Evolutionary conservation across 2,113 vertebrate species (phyloP).

Genomic region (Macrotis lagotis): DNA sequence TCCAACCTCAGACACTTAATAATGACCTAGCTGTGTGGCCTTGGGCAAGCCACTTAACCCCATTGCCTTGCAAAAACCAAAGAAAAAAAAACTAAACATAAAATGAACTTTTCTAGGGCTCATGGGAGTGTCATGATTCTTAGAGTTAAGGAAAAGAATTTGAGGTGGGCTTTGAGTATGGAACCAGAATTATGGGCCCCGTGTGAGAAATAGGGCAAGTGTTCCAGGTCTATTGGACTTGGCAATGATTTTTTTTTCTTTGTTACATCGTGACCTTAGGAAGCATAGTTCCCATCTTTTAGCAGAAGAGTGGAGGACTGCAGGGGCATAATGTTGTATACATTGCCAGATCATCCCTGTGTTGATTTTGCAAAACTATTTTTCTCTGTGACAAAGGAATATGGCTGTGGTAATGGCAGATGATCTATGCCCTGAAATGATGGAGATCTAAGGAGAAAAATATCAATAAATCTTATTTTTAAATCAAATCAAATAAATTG

Average conservation of each 20-base stretch:
- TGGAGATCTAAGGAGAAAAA: background rate
- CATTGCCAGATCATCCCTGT: background rate
- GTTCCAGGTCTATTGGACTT: background rate
- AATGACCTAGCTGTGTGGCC: no score
- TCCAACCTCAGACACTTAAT: no score
- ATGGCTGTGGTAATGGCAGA: background rate
- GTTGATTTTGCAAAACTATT: background rate
- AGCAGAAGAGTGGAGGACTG: background rate
- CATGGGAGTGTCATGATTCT: background rate
- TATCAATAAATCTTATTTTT: background rate
- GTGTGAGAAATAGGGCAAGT: background rate
- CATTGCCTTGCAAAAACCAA: no score
- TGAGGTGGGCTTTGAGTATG: background rate
- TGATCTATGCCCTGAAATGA: background rate
- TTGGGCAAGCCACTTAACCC: no score
- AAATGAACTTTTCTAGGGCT: background rate
- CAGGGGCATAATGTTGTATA: background rate
- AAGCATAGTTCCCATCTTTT: background rate
- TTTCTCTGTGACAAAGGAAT: background rate
- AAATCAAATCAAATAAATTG: background rate
- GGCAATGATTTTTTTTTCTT: background rate
- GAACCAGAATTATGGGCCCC: background rate
- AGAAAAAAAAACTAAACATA: background rate
- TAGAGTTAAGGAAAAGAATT: background rate
- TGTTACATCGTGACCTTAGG: background rate